Conservation (phyloP, 2,888 invertebrate species). For the Diabrotica balteata region DNA sequence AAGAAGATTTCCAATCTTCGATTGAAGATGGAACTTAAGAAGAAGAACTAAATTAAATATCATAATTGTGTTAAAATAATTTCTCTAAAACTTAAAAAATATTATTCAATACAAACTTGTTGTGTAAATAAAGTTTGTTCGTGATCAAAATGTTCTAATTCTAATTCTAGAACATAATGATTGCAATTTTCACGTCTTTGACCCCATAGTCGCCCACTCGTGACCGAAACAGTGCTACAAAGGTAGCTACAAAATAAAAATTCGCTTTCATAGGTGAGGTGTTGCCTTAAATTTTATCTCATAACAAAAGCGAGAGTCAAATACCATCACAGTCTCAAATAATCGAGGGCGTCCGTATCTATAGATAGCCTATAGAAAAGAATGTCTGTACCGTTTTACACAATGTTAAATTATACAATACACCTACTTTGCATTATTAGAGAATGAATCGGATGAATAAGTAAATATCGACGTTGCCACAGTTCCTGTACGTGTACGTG, state of each 20-base stretch:
- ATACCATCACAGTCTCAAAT: slow-evolving; percentile 8
- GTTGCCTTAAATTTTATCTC: slow-evolving; percentile 5
- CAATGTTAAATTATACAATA: slow-evolving; percentile 15
- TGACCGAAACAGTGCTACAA: not conserved
- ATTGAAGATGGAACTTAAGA: no score
- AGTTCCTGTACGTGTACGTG: not conserved
- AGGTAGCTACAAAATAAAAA: not conserved
- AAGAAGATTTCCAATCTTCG: no score
- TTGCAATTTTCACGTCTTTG: not conserved
- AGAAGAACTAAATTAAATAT: no score
- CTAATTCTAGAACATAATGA: no score
- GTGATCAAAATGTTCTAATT: no score
- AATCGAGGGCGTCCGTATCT: slow-evolving; percentile 12
- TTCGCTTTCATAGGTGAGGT: not conserved
- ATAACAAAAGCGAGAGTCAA: slow-evolving; percentile 14
- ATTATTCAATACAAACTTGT: no score
- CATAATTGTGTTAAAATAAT: no score
- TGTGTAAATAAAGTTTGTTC: no score
- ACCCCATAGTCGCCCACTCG: not conserved
- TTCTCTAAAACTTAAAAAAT: no score
- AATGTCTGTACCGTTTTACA: slow-evolving; percentile 10
- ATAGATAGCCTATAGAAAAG: not conserved
- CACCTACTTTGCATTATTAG: slow-evolving; percentile 3
- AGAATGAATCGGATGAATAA: slow-evolving; percentile 3
- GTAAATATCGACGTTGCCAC: slow-evolving; percentile 1